Percentiles rank a stretch among this genome's conserved stretches.
phyloP scores from a whole-genome alignment of 2,888 invertebrate genomes.

The Coenonympha arcania region DNA sequence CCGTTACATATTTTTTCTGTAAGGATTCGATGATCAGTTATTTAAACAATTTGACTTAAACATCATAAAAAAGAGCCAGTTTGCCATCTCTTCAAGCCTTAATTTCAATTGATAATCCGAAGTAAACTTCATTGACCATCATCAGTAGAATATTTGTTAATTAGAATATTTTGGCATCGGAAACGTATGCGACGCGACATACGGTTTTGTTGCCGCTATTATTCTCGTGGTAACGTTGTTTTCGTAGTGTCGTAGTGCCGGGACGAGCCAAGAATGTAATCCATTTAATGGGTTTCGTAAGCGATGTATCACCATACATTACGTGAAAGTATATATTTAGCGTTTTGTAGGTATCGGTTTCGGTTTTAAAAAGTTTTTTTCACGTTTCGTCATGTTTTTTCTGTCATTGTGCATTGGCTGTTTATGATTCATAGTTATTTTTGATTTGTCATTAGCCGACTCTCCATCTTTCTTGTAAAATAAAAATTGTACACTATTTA shows the following conservation, averaged over 20 bases:
- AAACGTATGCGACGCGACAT: slow-evolving; percentile 1
- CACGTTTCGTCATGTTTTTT: background rate
- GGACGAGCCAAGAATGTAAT: slow-evolving; percentile 56
- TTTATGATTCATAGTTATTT: background rate
- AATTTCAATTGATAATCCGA: too few relatives aligned
- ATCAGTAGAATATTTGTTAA: background rate
- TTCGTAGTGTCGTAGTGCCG: slow-evolving; percentile 38
- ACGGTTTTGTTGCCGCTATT: slow-evolving; percentile 34
- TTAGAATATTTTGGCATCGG: slow-evolving; percentile 32
- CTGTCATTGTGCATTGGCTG: background rate
- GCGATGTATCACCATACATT: slow-evolving; percentile 43
- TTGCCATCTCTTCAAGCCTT: too few relatives aligned
- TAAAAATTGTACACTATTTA: too few relatives aligned
- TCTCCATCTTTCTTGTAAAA: background rate
- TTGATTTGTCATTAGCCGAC: background rate
- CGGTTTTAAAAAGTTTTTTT: slow-evolving; percentile 1
- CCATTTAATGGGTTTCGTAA: slow-evolving; percentile 53
- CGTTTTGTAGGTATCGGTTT: background rate
- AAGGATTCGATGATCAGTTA: too few relatives aligned
- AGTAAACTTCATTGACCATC: background rate
- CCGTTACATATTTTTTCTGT: too few relatives aligned
- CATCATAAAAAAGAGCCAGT: too few relatives aligned
- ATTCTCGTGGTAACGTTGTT: slow-evolving; percentile 46
- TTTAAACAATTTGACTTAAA: too few relatives aligned
- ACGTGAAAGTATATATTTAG: slow-evolving; percentile 20